Base-by-base conservation (phyloP, 2,113 vertebrate genomes). In the Daubentonia madagascariensis region DNA sequence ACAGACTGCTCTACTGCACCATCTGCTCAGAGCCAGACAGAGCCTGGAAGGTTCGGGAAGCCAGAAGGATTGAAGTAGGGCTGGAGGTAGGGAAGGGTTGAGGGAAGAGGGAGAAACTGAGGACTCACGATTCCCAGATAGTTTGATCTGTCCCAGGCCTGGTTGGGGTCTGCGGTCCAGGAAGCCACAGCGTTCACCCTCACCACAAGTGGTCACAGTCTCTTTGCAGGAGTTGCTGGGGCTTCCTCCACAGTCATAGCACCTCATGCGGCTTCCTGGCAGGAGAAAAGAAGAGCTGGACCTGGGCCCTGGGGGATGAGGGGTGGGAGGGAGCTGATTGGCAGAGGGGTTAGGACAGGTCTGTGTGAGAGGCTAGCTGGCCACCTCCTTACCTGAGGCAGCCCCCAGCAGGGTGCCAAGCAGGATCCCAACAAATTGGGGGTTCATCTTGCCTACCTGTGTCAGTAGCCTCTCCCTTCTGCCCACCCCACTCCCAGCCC, bases 81-180 rank as follows among this genome's bases (percentile, higher is more conserved):
- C 67, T 32, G 30, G 68, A 85, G 54, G 32, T 16, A 88, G 11
- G 79, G 16, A 75, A 75, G 37, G 35, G 35, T 25, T 72, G 48
- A 10, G 9, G 43, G 25, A 23, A 52, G 23, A 28, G 14, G 28
- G 30, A 78, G 10, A 79, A 67, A 59, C 37, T 59, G 37, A 92
- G 85, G 25, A 97, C 97, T 97, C 72, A 96, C 85, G 25, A 63
- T 96, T 96, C 48, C n/a, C 92, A 65, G 97, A 12, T 8, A 81
- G 67, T 65, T 91, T 92, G 80, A 13, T 80, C 83, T 91, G 86
- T 35, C 12, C 89, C 0, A 3, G 45, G 48, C 40, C 35, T 4
- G 32, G 6, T 8, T 96, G 89, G 75, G 87, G 92, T 73, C 79
- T 94, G 43, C 37, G 85, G 5, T 94, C 95, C 72, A 67, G 79